Base-by-base conservation (phyloP, 2,797 vertebrate genomes). In the Alca torda region DNA sequence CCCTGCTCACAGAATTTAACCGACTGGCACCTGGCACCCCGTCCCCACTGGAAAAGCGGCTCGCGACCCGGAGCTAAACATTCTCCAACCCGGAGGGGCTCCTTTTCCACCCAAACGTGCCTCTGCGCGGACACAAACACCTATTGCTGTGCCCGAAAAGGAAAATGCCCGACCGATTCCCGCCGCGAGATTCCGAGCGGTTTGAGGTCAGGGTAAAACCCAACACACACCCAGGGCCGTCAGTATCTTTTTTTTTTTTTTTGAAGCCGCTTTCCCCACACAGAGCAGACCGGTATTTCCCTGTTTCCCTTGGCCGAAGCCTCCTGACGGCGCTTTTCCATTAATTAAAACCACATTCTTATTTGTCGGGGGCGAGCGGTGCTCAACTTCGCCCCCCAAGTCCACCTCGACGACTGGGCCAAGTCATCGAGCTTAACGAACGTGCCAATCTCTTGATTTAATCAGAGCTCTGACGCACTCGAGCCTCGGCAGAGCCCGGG, bases 11-110 rank as follows among this genome's bases (percentile, higher is more conserved):
- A 39, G 25, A 20, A 67, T 48, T 31, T n/a, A 43, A 31, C 41
- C 1, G 3, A 37, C 28, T 8, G 2, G 4, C 11, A 0, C 1
- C 33, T 54, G 9, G 61, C 41, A 3, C n/a, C 18, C 59, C 28
- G 0, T 4, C 35, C n/a, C 69, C 28, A 6, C 79, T 50, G 8
- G 0, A 23, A 31, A 53, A 18, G 68, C 5, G 3, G 33, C 35
- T 81, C 57, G 16, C 11, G 16, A 74, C 0, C 0, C 3, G n/a
- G 24, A 37, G 25, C 13, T 16, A 5, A 10, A 33, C 1, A 0
- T 9, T 70, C 89, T 75, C 70, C 50, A 88, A 53, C 23, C 16
- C 4, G 10, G 30, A 8, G 16, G 10, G 8, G 41, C 26, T 21
- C 8, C 8, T 61, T 87, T 76, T 57, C 37, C 45, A 70, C 23